Evolutionary conservation across 2,888 invertebrate species (phyloP).

Genomic region (Odontocerum albicorne): DNA sequence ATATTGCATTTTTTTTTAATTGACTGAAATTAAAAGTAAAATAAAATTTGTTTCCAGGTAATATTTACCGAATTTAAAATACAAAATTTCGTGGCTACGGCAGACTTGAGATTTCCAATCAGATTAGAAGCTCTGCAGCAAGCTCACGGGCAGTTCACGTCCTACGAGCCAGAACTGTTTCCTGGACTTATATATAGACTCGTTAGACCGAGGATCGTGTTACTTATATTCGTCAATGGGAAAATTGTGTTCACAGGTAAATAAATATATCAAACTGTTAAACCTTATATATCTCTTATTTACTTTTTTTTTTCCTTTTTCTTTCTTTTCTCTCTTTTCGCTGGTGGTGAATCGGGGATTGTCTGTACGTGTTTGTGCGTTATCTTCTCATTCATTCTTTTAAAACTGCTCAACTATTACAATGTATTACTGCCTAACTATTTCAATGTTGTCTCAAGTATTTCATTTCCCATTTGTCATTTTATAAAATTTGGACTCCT

Average conservation of each 20-base stretch:
- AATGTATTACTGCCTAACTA: too few species aligned
- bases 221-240: slow-evolving; percentile 98
- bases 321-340: too few species aligned
- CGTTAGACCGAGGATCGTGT: slow-evolving; percentile 93
- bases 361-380: too few species aligned
- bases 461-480: too few species aligned
- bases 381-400: too few species aligned
- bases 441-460: too few species aligned
- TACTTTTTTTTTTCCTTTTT: too few species aligned
- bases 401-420: too few species aligned
- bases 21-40: too few species aligned
- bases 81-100: slow-evolving; percentile 76
- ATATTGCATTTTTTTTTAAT: too few species aligned
- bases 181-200: slow-evolving; percentile 98
- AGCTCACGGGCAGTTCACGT: slow-evolving; percentile 75
- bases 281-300: neutral
- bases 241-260: slow-evolving; percentile 92
- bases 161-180: slow-evolving; percentile 97
- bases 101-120: slow-evolving; percentile 73
- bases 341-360: too few species aligned
- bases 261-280: neutral
- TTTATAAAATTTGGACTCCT: too few species aligned
- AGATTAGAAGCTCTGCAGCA: slow-evolving; percentile 72
- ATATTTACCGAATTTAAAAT: slow-evolving; percentile 78
- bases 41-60: slow-evolving; percentile 49